Conservation (phyloP, 2,797 vertebrate species). For the Tenualosa thibaudeaui region DNA sequence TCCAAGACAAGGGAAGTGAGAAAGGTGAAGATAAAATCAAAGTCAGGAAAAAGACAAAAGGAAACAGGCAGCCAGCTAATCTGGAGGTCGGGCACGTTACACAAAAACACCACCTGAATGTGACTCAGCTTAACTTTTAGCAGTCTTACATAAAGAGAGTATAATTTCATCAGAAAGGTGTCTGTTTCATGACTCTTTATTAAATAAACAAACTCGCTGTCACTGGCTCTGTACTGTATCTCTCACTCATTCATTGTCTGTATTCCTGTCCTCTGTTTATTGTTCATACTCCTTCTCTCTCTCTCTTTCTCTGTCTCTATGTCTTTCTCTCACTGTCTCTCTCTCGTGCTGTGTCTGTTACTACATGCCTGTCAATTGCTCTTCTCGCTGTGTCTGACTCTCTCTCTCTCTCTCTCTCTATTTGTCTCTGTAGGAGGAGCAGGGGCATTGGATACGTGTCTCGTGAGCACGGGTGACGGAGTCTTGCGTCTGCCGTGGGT, state of each 20-base stretch:
- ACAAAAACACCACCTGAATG: neutral
- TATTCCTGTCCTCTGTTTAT: too few species aligned
- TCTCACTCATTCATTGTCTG: neutral
- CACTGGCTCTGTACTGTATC: neutral
- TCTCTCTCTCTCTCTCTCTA: neutral
- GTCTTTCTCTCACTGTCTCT: neutral
- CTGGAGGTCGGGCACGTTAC: neutral
- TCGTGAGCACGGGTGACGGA: slow-evolving; percentile 84
- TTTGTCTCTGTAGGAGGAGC: slow-evolving; percentile 56
- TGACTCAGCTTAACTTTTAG: neutral
- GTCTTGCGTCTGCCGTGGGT: slow-evolving; percentile 85
- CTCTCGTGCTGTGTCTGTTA: too few species aligned
- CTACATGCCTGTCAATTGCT: too few species aligned
- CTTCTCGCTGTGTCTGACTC: slow-evolving; percentile 8
- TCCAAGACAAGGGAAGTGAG: neutral
- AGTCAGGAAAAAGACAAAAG: slow-evolving; percentile 1
- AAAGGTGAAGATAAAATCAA: slow-evolving; percentile 20
- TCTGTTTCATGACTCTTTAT: neutral
- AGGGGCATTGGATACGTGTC: slow-evolving; percentile 81
- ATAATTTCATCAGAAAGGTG: neutral
- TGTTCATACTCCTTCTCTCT: neutral
- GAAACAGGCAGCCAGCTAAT: neutral
- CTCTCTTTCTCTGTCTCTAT: neutral
- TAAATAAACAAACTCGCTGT: neutral
- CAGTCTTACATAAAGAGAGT: neutral